Evolutionary conservation across 2,888 invertebrate species (phyloP).

Genomic region (Ichneumoninae sp.): DNA sequence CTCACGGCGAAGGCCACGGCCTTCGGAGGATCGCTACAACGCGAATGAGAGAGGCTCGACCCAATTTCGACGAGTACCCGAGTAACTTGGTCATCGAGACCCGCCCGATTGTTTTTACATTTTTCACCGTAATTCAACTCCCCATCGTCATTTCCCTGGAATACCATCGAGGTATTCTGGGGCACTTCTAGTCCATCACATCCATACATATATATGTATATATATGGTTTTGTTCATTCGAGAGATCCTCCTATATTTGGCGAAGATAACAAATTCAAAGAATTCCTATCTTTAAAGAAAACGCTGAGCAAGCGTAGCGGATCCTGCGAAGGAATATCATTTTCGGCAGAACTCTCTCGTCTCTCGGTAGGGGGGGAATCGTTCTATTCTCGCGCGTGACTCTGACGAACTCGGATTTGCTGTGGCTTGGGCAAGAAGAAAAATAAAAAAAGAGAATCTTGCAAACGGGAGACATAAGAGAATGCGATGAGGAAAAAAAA

Average conservation of each 20-base stretch:
- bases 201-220: not conserved
- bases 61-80: slow-evolving; percentile 52
- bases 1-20: slow-evolving; percentile 79
- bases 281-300: not conserved
- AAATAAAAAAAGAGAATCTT: slow-evolving; percentile 21
- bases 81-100: slow-evolving; percentile 66
- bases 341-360: slow-evolving; percentile 8
- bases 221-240: too few species aligned
- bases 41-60: slow-evolving; percentile 54
- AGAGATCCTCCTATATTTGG: not conserved
- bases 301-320: not conserved
- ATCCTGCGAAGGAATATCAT: slow-evolving; percentile 1
- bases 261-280: not conserved
- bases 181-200: not conserved
- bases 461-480: not conserved
- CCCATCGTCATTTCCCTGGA: not conserved
- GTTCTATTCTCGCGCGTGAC: slow-evolving; percentile 48
- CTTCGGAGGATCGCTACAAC: slow-evolving; percentile 65
- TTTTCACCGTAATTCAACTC: slow-evolving; percentile 11
- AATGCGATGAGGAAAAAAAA: slow-evolving; percentile 4
- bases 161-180: not conserved
- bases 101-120: slow-evolving; percentile 48
- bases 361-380: not conserved
- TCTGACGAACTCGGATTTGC: slow-evolving; percentile 29
- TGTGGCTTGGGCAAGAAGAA: slow-evolving; percentile 4